Evolutionary conservation across 2,797 vertebrate species (phyloP), one percentile per base, ranked within the genome.

Genomic region (Parotocinclus haroldoi): DNA sequence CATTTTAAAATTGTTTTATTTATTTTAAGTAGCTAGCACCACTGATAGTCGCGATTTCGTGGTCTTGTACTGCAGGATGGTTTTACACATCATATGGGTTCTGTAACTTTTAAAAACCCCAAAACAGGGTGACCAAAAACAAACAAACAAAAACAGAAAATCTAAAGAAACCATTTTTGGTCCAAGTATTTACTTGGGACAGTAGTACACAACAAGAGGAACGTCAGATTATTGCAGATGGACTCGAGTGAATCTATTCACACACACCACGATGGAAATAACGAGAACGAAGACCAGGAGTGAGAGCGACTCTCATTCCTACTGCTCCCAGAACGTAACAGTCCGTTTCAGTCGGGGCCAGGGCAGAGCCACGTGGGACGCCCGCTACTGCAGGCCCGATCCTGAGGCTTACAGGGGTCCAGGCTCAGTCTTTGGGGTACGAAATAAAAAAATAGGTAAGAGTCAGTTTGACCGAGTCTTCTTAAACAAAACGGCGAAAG

Each of bases 101-200:
- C 40, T 11, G 10, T 42, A 42, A 9, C 38, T 16, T 63, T 39
- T n/a, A 58, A 58, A 45, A 53, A 44, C n/a, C n/a, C n/a, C n/a
- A n/a, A 44, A 46, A 50, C 58, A 58, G 65, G 17, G 36, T 39
- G 38, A 14, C 49, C 40, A 66, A 19, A 50, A 14, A 50, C 3
- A 6, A 14, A 17, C 11, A 55, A 42, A 17, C 7, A 18, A 38
- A 39, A 51, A 38, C 11, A 7, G 10, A 68, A 10, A 54, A 52
- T 16, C 9, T 46, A 71, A 56, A 66, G 38, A 61, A 61, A 58
- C 7, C 9, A 16, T 74, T 58, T 50, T 79, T 75, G 68, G 72
- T 77, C 72, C 72, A 70, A 75, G 69, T 39, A 3, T 73, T 75
- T 54, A 71, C 70, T 73, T 65, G 70, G 67, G 73, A 75, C 69